Percentiles rank a stretch among this genome's conserved stretches.
Conservation (phyloP, 2,113 vertebrate species). For the Leuciscus idus region DNA sequence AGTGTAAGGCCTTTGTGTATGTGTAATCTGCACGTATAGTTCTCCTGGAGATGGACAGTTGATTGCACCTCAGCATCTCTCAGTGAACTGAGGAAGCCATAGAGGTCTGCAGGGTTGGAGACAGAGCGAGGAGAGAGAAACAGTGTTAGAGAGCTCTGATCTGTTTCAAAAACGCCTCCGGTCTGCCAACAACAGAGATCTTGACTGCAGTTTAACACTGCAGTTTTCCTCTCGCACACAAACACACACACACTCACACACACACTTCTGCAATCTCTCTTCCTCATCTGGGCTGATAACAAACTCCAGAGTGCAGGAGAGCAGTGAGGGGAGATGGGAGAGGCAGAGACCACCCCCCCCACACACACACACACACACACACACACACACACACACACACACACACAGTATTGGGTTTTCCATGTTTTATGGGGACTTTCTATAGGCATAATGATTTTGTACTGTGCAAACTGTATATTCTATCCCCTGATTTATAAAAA, state of each 20-base stretch:
- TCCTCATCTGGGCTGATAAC: conserved; percentile 69
- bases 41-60: conserved; percentile 44
- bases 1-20: not conserved
- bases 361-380: conserved; percentile 22
- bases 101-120: conserved; percentile 36
- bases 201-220: conserved; percentile 63
- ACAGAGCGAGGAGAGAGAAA: conserved; percentile 47
- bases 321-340: conserved; percentile 58
- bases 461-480: too few relatives aligned
- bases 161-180: conserved; percentile 60
- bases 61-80: conserved; percentile 38
- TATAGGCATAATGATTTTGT: too few relatives aligned
- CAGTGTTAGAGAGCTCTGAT: conserved; percentile 60
- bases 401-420: too few relatives aligned
- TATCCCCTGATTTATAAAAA: too few relatives aligned
- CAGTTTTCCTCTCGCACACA: conserved; percentile 1
- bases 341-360: conserved; percentile 55
- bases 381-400: not conserved
- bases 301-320: conserved; percentile 55
- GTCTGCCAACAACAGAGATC: conserved; percentile 64
- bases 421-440: too few relatives aligned
- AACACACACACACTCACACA: conserved; percentile 49
- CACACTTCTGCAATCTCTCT: conserved; percentile 58
- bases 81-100: conserved; percentile 44
- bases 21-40: not conserved